phyloP scores from a whole-genome alignment of 23 tunicate genomes.

The Trididemnum miniatum region DNA sequence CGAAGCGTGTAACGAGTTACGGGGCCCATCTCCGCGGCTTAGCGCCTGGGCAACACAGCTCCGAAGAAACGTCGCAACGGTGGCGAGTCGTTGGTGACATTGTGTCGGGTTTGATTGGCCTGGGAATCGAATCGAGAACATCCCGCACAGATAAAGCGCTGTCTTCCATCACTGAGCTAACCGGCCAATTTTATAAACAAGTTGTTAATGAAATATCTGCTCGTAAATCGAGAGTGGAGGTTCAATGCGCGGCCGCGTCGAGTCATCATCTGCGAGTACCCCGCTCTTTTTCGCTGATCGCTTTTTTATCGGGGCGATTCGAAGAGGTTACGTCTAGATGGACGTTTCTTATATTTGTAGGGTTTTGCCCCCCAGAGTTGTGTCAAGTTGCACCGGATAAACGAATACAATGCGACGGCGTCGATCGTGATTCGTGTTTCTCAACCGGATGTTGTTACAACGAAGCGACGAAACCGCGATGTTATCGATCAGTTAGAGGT shows the following conservation, averaged over 20 bases:
- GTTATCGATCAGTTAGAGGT: neutral
- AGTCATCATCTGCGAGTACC: too few species aligned
- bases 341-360: too few species aligned
- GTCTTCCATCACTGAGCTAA: neutral
- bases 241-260: too few species aligned
- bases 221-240: neutral
- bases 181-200: neutral
- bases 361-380: neutral
- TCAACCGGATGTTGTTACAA: neutral
- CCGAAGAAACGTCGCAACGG: neutral
- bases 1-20: neutral
- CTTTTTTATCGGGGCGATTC: too few species aligned
- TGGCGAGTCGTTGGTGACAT: neutral
- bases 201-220: neutral
- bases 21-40: too few species aligned
- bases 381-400: neutral
- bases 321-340: too few species aligned
- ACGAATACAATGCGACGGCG: neutral
- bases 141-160: too few species aligned
- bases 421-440: neutral
- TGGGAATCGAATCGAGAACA: neutral
- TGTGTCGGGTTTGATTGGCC: neutral
- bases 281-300: too few species aligned
- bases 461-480: neutral
- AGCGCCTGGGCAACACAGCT: neutral